Conservation (phyloP, 2,797 vertebrate species). For the Synanceia verrucosa region DNA sequence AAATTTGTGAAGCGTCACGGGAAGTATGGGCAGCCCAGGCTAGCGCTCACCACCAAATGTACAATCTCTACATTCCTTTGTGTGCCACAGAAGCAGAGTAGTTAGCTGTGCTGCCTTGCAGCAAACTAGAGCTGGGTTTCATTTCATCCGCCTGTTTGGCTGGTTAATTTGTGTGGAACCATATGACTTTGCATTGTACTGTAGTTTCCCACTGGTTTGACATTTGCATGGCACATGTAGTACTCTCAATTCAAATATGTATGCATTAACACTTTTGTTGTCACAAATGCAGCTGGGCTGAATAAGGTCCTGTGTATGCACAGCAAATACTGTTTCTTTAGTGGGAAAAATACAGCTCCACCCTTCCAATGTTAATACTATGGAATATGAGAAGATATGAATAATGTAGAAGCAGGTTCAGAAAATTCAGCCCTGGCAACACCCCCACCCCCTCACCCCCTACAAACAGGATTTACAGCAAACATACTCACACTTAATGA, state of each 20-base stretch:
- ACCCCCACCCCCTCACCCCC: neutral
- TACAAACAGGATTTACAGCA: neutral
- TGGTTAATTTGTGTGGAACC: slow-evolving; percentile 10
- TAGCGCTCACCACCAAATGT: slow-evolving; percentile 10
- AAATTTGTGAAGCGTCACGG: too few species aligned
- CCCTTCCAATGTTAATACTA: neutral
- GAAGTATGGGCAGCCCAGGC: too few species aligned
- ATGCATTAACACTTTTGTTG: slow-evolving; percentile 16
- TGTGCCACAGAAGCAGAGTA: slow-evolving; percentile 21
- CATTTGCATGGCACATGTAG: neutral
- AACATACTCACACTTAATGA: neutral
- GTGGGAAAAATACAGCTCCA: neutral
- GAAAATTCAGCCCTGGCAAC: neutral
- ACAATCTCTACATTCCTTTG: slow-evolving; percentile 12
- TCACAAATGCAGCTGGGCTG: slow-evolving; percentile 10
- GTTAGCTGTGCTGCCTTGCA: slow-evolving; percentile 35
- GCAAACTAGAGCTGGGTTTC: slow-evolving; percentile 11
- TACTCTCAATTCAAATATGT: slow-evolving; percentile 12
- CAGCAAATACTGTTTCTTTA: neutral
- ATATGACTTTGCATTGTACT: slow-evolving; percentile 1
- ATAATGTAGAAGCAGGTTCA: neutral
- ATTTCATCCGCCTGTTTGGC: slow-evolving; percentile 30
- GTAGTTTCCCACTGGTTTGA: slow-evolving; percentile 1
- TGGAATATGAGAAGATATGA: neutral
- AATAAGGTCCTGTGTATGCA: slow-evolving; percentile 10